phyloP scores from a whole-genome alignment of 2,113 vertebrate species.

The Phaethon lepturus region DNA sequence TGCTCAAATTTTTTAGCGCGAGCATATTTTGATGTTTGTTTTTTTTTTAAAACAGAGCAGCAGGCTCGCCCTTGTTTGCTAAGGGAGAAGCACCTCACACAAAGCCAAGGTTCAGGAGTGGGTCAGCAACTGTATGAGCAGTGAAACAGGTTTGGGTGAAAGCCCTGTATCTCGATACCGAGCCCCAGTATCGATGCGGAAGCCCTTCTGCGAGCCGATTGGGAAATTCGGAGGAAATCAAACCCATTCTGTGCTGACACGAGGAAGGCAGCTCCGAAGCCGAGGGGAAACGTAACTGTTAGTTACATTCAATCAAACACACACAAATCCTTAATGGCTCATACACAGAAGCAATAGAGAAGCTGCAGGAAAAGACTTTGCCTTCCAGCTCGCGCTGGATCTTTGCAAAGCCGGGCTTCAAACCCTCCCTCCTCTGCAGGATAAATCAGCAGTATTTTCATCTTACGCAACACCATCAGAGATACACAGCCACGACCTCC shows the following conservation, averaged over 20 bases:
- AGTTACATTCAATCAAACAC: background rate
- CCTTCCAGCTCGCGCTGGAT: background rate
- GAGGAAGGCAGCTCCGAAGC: background rate
- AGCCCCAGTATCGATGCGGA: accelerated
- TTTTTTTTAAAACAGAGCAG: background rate
- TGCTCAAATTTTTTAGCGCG: accelerated
- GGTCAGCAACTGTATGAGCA: background rate
- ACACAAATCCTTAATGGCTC: background rate
- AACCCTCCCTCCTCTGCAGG: background rate
- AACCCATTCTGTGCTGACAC: background rate
- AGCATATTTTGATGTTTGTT: background rate
- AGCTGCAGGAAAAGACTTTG: background rate
- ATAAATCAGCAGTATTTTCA: background rate
- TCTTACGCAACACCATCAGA: background rate
- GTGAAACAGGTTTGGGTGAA: background rate
- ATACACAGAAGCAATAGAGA: background rate
- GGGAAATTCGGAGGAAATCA: background rate
- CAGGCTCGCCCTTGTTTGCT: background rate
- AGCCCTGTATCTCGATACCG: accelerated
- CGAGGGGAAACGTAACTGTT: accelerated
- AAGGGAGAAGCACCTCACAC: background rate
- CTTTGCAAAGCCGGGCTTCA: background rate
- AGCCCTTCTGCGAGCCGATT: accelerated
- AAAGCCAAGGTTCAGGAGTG: background rate
- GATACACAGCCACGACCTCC: background rate